A percentile compares a stretch with the other conserved stretches of the same genome.
phyloP scores from a whole-genome alignment of 2,113 vertebrate genomes.

The Pachyramphus minor region DNA sequence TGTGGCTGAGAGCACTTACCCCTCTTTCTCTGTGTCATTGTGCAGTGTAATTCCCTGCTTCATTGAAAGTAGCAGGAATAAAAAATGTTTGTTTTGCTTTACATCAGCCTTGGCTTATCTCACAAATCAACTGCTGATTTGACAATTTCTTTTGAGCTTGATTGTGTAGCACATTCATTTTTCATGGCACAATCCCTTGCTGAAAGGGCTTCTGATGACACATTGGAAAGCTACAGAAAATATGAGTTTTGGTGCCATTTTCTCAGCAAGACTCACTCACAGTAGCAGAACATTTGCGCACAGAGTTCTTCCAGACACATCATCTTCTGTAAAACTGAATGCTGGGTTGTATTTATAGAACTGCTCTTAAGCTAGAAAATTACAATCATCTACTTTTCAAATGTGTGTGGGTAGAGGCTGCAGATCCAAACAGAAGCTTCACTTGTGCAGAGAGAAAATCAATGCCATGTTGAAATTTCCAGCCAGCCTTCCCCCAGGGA shows the following conservation, averaged over 20 bases:
- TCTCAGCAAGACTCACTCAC: conserved; percentile 1
- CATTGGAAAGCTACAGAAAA: background rate
- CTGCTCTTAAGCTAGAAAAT: conserved; percentile 41
- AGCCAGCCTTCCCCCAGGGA: background rate
- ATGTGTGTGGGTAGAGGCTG: conserved; percentile 29
- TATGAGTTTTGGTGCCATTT: background rate
- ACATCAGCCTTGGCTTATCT: background rate
- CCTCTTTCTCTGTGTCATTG: background rate
- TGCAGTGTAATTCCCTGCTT: background rate
- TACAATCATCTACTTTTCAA: conserved; percentile 55
- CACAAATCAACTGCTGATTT: background rate
- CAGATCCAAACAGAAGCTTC: conserved; percentile 34
- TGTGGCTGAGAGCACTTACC: background rate
- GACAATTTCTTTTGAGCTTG: background rate
- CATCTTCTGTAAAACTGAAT: background rate
- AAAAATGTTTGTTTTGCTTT: background rate
- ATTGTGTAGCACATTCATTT: background rate
- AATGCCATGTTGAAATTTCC: background rate
- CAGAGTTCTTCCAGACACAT: conserved; percentile 14
- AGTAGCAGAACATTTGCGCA: background rate
- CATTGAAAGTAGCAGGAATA: background rate
- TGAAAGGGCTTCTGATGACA: background rate
- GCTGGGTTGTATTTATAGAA: conserved; percentile 56
- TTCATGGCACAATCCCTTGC: background rate
- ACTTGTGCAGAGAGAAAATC: conserved; percentile 34